Evolutionary conservation across 2,113 vertebrate species (phyloP).

Genomic region (Passer montanus): DNA sequence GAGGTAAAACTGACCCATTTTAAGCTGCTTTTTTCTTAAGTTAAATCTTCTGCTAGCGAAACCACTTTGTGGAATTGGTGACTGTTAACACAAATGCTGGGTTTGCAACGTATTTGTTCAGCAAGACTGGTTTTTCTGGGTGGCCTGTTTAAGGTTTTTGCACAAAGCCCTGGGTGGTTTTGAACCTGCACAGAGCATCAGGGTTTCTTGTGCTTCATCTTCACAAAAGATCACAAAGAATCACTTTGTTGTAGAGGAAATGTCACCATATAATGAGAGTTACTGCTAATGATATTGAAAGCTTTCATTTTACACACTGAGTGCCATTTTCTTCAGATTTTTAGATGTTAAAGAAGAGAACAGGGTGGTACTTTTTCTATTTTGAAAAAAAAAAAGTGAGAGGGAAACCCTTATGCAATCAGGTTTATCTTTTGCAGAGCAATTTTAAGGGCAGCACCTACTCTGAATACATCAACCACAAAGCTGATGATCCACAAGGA

Average conservation of each 20-base stretch:
- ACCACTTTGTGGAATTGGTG: slow-evolving; percentile 48
- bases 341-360: neutral
- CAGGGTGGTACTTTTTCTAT: neutral
- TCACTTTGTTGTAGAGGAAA: neutral
- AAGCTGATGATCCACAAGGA: neutral
- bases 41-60: neutral
- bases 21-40: neutral
- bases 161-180: neutral
- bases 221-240: neutral
- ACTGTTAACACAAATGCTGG: neutral
- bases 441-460: neutral
- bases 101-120: slow-evolving; percentile 43
- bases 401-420: neutral
- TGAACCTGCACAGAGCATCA: neutral
- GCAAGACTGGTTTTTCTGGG: slow-evolving; percentile 20
- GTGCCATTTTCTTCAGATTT: neutral
- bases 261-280: neutral
- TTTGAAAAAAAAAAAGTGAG: neutral
- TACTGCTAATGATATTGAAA: neutral
- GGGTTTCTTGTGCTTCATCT: neutral
- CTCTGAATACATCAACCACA: neutral
- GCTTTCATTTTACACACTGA: neutral
- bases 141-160: slow-evolving; percentile 20
- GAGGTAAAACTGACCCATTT: neutral
- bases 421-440: neutral